phyloP scores from a whole-genome alignment of 1,140 invertebrate genomes.

The Euura saliciscinereae region DNA sequence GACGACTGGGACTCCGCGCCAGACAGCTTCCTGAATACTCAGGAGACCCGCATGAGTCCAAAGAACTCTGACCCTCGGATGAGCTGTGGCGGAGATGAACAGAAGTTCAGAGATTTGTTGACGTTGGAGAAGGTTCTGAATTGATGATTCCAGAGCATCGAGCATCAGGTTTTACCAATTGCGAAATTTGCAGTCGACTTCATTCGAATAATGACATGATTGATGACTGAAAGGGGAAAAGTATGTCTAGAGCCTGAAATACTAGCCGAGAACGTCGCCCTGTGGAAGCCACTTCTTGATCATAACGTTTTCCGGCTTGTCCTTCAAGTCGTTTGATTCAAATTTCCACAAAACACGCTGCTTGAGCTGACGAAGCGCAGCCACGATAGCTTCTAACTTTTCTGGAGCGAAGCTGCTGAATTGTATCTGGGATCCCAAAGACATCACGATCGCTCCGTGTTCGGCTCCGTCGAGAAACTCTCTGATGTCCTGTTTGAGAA shows the following conservation, averaged over 20 bases:
- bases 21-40: conserved; percentile 73
- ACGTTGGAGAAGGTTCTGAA: too few species aligned
- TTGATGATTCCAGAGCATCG: too few species aligned
- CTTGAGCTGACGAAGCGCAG: conserved; percentile 60
- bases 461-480: conserved; percentile 63
- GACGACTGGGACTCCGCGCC: conserved; percentile 72
- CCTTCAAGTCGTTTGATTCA: conserved; percentile 59
- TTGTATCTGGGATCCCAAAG: conserved; percentile 64
- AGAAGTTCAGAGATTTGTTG: too few species aligned
- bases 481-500: conserved; percentile 59
- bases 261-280: conserved; percentile 64
- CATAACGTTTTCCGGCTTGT: conserved; percentile 62
- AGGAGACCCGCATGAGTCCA: conserved; percentile 76
- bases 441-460: conserved; percentile 72
- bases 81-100: conserved; percentile 53
- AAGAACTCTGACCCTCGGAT: conserved; percentile 71
- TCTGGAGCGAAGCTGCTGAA: conserved; percentile 12
- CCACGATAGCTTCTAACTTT: conserved; percentile 47
- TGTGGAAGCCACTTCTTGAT: conserved; percentile 69
- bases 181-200: too few species aligned
- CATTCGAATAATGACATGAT: too few species aligned
- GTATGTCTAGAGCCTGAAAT: background rate
- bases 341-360: conserved; percentile 70
- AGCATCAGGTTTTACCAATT: too few species aligned
- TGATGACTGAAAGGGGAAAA: too few species aligned